phyloP scores from a whole-genome alignment of 2,113 vertebrate species.

The Mobula birostris region DNA sequence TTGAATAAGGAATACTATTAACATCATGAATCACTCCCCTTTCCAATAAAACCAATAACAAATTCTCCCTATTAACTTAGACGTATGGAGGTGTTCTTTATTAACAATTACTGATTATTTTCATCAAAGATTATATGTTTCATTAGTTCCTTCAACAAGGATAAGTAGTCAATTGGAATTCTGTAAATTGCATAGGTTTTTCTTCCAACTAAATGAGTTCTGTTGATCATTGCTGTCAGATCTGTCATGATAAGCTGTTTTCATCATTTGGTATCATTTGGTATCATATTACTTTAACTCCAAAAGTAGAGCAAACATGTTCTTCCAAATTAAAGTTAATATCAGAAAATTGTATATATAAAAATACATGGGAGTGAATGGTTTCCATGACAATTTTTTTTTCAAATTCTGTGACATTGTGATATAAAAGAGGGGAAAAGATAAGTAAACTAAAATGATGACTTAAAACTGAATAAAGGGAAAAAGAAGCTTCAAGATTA shows the following conservation, averaged over 20 bases:
- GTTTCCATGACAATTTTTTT: not conserved
- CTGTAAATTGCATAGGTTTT: not conserved
- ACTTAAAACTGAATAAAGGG: not conserved
- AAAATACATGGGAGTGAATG: not conserved
- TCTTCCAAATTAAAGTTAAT: conserved; percentile 16
- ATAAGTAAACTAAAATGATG: not conserved
- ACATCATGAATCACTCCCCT: not conserved
- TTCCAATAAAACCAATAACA: conserved; percentile 10
- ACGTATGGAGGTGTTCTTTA: not conserved
- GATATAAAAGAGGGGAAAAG: not conserved
- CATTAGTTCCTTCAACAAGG: not conserved
- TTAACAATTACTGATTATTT: not conserved
- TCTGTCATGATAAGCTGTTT: not conserved
- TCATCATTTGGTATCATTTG: not conserved
- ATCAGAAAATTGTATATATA: not conserved
- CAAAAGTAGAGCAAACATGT: not conserved
- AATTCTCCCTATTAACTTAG: no score
- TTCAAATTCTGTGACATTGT: not conserved
- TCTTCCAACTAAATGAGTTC: not conserved
- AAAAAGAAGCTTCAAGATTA: not conserved
- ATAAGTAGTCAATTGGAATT: not conserved
- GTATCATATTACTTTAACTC: not conserved
- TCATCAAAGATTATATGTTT: not conserved
- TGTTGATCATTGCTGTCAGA: not conserved
- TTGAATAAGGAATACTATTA: not conserved